These are phyloP conservation scores for Metacarcinus magister DNA, from an alignment of 2,888 invertebrate genomes.

Conservation along the genomic window DNA sequence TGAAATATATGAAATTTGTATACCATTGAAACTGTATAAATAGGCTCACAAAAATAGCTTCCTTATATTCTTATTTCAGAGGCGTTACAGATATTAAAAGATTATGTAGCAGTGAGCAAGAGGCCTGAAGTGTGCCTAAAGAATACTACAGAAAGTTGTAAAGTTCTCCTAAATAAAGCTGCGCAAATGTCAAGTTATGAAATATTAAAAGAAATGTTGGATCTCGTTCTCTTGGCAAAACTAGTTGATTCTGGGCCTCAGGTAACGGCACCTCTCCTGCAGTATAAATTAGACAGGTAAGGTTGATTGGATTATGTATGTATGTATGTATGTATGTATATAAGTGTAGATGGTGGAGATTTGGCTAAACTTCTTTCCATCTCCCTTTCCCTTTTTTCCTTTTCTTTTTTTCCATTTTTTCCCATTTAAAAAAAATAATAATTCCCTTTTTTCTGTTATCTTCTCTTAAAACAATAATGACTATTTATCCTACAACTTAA, in stretches of 20 bases:
- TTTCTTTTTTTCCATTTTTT: too few relatives aligned
- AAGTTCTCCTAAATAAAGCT: not conserved
- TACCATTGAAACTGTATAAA: too few relatives aligned
- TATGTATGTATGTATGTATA: too few relatives aligned
- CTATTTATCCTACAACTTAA: too few relatives aligned
- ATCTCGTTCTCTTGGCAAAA: not conserved
- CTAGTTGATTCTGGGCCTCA: slow-evolving; percentile 2
- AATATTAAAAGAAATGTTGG: not conserved
- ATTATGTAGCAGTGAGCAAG: not conserved
- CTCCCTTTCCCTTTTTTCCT: too few relatives aligned
- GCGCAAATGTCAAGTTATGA: not conserved
- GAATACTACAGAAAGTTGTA: not conserved
- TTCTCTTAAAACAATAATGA: too few relatives aligned
- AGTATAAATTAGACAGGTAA: slow-evolving; percentile 26
- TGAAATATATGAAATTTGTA: too few relatives aligned
- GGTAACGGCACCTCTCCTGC: not conserved
- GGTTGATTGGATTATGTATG: not conserved
- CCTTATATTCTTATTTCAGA: not conserved
- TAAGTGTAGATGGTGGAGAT: too few relatives aligned
- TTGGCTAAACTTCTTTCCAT: too few relatives aligned
- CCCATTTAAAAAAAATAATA: too few relatives aligned
- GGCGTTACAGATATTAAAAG: not conserved
- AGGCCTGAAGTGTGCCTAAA: not conserved
- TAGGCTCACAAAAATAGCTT: too few relatives aligned
- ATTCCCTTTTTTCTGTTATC: too few relatives aligned